Conservation (phyloP, 2,113 vertebrate species). For the Myiozetetes cayanensis region DNA sequence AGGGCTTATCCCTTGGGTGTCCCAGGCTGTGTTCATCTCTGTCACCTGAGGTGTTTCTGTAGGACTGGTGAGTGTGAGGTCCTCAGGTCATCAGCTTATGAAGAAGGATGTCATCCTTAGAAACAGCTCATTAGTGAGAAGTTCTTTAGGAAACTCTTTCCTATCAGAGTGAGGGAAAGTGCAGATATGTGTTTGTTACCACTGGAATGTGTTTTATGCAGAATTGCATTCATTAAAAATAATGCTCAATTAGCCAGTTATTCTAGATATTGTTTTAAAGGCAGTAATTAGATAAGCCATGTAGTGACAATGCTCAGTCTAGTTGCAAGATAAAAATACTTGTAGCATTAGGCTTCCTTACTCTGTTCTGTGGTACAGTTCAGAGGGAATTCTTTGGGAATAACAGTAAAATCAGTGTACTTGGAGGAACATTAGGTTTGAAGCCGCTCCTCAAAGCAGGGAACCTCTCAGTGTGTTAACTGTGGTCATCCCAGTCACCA, state of each 20-base stretch:
- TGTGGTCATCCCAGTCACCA: background rate
- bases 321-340: background rate
- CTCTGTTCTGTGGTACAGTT: background rate
- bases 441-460: background rate
- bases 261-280: constrained; percentile 17
- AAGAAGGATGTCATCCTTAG: background rate
- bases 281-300: background rate
- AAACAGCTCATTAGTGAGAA: background rate
- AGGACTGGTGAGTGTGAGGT: background rate
- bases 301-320: background rate
- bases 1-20: background rate
- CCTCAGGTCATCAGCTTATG: background rate
- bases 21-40: background rate
- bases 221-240: background rate
- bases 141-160: background rate
- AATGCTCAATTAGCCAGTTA: constrained; percentile 16
- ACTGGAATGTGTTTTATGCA: background rate
- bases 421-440: background rate
- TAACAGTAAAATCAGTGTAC: background rate
- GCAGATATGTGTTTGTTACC: background rate
- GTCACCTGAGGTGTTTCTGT: background rate
- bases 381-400: background rate
- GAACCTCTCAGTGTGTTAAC: background rate
- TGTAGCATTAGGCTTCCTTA: background rate
- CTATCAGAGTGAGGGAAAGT: background rate